Conservation (phyloP, 2,113 vertebrate species). For the Limanda limanda region DNA sequence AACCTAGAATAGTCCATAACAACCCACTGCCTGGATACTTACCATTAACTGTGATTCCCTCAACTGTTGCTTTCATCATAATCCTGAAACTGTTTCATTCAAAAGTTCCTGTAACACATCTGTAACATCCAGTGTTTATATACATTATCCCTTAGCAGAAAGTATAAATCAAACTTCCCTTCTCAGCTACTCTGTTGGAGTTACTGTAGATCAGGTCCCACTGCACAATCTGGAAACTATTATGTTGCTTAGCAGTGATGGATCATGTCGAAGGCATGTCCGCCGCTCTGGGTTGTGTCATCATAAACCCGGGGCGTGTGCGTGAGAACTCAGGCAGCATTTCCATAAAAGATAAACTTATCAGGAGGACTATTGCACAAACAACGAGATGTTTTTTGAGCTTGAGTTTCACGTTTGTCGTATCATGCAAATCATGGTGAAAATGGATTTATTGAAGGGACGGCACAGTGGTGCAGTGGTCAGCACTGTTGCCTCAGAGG, state of each 20-base stretch:
- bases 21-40: not conserved
- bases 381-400: not conserved
- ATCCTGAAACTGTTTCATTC: conserved; percentile 18
- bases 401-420: not conserved
- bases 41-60: too few species aligned
- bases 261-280: conserved; percentile 69
- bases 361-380: conserved; percentile 15
- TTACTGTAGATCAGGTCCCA: conserved; percentile 26
- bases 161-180: conserved; percentile 1
- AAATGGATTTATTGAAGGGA: not conserved
- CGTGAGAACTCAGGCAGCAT: conserved; percentile 43
- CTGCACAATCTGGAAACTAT: conserved; percentile 65
- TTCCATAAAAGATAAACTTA: conserved; percentile 33
- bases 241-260: conserved; percentile 43
- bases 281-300: conserved; percentile 60
- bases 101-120: not conserved
- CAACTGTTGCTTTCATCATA: not conserved
- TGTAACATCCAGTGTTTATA: not conserved
- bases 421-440: not conserved
- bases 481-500: too few species aligned
- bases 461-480: not conserved
- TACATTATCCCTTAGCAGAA: not conserved
- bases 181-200: conserved; percentile 7
- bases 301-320: conserved; percentile 50
- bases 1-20: not conserved